Percentiles rank a stretch among this genome's conserved stretches.
Conservation (phyloP, 2,113 vertebrate species). For the Zosterops hypoxanthus region DNA sequence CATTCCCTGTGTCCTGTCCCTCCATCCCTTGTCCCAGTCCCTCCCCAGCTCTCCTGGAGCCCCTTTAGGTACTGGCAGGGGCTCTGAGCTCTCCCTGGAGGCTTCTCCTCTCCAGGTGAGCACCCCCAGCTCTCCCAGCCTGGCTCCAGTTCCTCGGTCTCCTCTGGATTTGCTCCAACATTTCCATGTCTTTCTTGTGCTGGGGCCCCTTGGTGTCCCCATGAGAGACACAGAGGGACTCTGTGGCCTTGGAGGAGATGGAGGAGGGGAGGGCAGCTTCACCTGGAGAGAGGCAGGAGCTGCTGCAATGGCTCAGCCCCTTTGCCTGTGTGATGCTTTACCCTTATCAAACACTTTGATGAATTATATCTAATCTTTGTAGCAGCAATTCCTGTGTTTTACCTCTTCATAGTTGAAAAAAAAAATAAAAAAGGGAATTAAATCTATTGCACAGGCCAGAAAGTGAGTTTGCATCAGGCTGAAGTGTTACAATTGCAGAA, state of each 20-base stretch:
- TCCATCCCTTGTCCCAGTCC: not conserved
- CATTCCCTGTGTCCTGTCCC: not conserved
- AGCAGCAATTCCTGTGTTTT: slow-evolving; percentile 16
- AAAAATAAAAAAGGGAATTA: not conserved
- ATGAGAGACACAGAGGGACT: accelerated
- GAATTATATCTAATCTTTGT: not conserved
- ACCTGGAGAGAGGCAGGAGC: not conserved
- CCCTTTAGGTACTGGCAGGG: accelerated
- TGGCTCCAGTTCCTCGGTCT: not conserved
- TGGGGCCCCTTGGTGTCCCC: not conserved
- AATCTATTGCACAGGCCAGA: not conserved
- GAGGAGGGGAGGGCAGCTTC: not conserved
- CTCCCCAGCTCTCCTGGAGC: not conserved
- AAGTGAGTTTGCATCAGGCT: slow-evolving; percentile 46
- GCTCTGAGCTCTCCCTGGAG: not conserved
- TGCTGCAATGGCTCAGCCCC: not conserved
- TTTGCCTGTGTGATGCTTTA: not conserved
- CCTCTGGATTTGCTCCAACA: not conserved
- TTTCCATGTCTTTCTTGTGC: accelerated
- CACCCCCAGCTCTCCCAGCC: not conserved
- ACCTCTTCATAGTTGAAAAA: not conserved
- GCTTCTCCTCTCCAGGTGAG: not conserved
- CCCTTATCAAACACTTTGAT: not conserved
- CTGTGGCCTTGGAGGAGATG: not conserved
- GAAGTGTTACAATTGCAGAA: slow-evolving; percentile 53